Conservation (phyloP, 1,140 invertebrate genomes). For the Babylonia areolata region DNA sequence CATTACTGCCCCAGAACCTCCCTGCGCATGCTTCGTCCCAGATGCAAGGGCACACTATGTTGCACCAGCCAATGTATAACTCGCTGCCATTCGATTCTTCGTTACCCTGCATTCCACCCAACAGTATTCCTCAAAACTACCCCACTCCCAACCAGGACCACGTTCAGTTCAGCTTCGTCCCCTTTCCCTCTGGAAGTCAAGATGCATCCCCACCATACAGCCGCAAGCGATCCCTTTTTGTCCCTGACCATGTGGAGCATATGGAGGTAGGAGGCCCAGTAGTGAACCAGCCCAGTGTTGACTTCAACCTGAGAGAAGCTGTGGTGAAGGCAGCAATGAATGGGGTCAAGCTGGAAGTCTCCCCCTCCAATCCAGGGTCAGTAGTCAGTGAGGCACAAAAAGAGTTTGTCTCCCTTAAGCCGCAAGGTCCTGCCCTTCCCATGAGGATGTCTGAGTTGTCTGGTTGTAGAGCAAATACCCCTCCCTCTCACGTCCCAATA, state of each 20-base stretch:
- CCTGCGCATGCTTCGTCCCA: background rate
- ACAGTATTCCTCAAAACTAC: background rate
- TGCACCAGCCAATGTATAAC: background rate
- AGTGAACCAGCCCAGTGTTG: background rate
- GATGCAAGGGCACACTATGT: background rate
- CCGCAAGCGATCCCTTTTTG: too few relatives aligned
- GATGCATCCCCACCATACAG: background rate
- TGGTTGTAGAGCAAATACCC: background rate
- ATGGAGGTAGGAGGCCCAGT: background rate
- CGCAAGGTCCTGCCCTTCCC: background rate
- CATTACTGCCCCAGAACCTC: background rate
- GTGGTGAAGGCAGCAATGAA: background rate
- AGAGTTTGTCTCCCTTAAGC: background rate
- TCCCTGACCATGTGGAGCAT: background rate
- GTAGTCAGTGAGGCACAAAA: background rate
- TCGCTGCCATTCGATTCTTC: background rate
- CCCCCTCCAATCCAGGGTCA: background rate
- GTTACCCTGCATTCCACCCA: background rate
- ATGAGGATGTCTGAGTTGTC: background rate
- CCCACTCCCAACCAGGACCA: background rate
- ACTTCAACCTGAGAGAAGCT: background rate
- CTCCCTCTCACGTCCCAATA: background rate
- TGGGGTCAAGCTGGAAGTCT: background rate
- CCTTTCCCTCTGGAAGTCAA: background rate
- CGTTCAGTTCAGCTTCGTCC: background rate